Conservation (phyloP, 2,113 vertebrate species). For the Cinclus cinclus region DNA sequence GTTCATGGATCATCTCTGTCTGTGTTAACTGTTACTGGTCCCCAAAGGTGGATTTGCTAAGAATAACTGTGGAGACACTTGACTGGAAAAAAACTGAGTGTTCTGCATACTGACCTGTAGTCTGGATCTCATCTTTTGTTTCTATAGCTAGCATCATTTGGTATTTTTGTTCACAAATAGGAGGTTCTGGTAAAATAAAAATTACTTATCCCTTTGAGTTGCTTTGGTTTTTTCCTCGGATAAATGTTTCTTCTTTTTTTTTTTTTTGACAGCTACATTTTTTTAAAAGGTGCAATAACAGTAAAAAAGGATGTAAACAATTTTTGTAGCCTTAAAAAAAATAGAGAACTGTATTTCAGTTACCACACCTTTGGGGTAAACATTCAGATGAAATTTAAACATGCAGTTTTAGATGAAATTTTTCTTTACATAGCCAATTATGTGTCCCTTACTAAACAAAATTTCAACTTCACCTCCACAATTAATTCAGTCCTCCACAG, state of each 20-base stretch:
- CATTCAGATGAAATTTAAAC: neutral
- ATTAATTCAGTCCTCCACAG: neutral
- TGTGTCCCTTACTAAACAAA: neutral
- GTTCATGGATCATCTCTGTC: neutral
- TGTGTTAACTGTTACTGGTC: neutral
- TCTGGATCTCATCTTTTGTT: neutral
- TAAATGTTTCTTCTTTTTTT: neutral
- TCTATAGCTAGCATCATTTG: neutral
- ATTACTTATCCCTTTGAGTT: neutral
- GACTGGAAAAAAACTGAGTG: neutral
- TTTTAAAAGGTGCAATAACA: neutral
- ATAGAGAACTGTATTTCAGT: neutral
- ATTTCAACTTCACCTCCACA: neutral
- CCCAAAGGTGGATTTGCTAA: neutral
- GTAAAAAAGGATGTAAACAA: fast-evolving
- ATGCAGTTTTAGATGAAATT: neutral
- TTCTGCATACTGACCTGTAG: neutral
- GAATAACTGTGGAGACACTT: neutral
- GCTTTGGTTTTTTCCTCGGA: neutral
- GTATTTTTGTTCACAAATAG: neutral
- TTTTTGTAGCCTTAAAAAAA: neutral
- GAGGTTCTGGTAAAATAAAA: neutral
- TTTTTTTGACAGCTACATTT: neutral
- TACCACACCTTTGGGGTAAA: neutral
- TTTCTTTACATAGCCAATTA: neutral